These are phyloP conservation scores for Norana najaformis DNA, from an alignment of 2,888 invertebrate genomes.

Conservation along the genomic window DNA sequence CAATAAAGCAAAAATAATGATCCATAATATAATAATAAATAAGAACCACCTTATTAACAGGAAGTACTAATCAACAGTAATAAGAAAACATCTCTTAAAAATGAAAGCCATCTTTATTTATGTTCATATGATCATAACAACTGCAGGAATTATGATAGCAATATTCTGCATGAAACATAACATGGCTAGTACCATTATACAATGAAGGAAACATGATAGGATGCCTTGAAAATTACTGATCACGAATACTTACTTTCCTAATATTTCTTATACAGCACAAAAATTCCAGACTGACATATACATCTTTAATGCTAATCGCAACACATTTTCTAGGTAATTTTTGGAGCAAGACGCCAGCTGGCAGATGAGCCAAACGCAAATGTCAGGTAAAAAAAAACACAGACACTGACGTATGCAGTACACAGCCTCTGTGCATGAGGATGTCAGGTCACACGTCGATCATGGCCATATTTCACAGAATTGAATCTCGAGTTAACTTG, in stretches of 20 bases:
- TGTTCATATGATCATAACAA: too few species aligned
- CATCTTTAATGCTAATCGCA: neutral
- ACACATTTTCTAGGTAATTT: neutral
- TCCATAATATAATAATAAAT: neutral
- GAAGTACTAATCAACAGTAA: neutral
- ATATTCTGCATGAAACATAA: neutral
- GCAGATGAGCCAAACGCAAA: neutral
- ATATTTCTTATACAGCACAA: slow-evolving; percentile 1
- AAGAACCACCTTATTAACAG: neutral
- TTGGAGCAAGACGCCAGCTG: too few species aligned
- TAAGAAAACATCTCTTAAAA: neutral
- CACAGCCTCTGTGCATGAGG: too few species aligned
- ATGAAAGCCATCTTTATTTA: neutral
- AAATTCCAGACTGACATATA: neutral
- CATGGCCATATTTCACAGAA: too few species aligned
- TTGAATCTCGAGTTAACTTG: too few species aligned
- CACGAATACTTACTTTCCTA: too few species aligned
- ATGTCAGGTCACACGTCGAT: too few species aligned
- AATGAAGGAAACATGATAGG: neutral
- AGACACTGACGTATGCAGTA: too few species aligned
- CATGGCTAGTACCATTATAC: neutral
- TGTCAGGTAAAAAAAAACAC: neutral
- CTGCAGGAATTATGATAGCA: neutral
- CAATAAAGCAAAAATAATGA: neutral
- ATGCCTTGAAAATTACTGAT: neutral